A percentile compares a stretch with the other conserved stretches of the same genome.
Evolutionary conservation across 2,888 invertebrate species (phyloP).

Genomic region (Seira ritae): DNA sequence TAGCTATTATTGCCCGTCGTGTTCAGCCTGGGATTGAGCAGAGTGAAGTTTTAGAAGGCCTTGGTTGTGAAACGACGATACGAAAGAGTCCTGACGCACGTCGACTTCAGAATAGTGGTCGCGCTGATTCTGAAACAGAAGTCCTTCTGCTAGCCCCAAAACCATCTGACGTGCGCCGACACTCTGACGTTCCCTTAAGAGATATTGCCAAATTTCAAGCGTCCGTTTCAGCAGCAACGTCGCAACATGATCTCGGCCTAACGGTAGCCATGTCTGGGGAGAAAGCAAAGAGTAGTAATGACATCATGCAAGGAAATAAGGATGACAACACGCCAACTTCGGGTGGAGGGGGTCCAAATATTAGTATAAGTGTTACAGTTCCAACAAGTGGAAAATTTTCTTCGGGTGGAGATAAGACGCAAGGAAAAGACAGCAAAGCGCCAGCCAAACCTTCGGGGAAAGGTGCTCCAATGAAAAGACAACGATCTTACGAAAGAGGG

Average conservation of each 20-base stretch:
- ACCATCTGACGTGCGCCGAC: constrained; percentile 71
- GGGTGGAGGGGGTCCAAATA: constrained; percentile 47
- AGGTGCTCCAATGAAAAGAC: constrained; percentile 70
- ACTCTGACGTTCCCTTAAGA: constrained; percentile 72
- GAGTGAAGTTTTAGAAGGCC: constrained; percentile 71
- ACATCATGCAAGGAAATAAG: constrained; percentile 57
- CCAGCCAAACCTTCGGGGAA: constrained; percentile 53
- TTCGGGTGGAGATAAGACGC: constrained; percentile 41
- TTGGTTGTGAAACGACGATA: constrained; percentile 71
- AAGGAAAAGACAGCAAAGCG: constrained; percentile 54
- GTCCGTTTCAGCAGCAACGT: constrained; percentile 63
- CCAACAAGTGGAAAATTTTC: neutral
- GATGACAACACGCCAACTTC: constrained; percentile 23
- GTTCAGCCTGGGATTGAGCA: constrained; percentile 72
- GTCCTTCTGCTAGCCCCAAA: constrained; percentile 72
- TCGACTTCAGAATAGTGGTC: constrained; percentile 50
- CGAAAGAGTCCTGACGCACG: constrained; percentile 68
- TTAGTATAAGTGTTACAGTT: constrained; percentile 49
- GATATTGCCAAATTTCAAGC: constrained; percentile 73
- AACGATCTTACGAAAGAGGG: constrained; percentile 71
- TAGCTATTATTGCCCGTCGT: constrained; percentile 72
- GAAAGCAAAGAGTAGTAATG: constrained; percentile 66
- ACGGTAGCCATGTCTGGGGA: constrained; percentile 63
- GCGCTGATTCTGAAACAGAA: constrained; percentile 73
- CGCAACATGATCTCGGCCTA: constrained; percentile 69